Evolutionary conservation across 2,113 vertebrate genomes (phyloP).

Genomic region (Uria lomvia): DNA sequence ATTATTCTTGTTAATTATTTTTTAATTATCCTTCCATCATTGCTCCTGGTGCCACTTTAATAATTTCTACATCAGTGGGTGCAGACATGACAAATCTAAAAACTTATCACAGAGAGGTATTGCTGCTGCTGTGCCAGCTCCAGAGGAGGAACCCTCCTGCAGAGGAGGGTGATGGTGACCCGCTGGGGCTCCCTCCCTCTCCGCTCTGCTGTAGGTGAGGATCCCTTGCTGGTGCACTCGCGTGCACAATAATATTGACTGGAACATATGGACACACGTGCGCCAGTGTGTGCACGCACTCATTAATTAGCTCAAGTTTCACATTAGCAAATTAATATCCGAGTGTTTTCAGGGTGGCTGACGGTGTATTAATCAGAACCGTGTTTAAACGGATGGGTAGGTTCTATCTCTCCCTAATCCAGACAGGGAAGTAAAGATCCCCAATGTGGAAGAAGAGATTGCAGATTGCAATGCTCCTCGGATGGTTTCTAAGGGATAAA

Average conservation of each 20-base stretch:
- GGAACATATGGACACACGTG: accelerated
- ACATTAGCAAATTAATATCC: background rate
- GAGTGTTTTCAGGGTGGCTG: background rate
- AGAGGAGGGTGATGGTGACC: background rate
- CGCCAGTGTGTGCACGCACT: accelerated
- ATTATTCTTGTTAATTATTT: constrained; percentile 78
- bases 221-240: background rate
- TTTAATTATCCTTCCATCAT: constrained; percentile 71
- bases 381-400: background rate
- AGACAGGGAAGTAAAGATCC: background rate
- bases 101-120: background rate
- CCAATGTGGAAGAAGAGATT: background rate
- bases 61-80: constrained; percentile 59
- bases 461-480: accelerated
- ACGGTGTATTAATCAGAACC: background rate
- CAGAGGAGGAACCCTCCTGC: background rate
- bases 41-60: constrained; percentile 47
- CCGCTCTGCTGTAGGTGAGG: background rate
- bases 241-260: accelerated
- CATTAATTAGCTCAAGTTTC: background rate
- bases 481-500: background rate
- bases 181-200: background rate
- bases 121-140: background rate
- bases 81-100: constrained; percentile 22
- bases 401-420: background rate